Conservation (phyloP, 2,113 vertebrate species). For the Thalassarche chlororhynchos region DNA sequence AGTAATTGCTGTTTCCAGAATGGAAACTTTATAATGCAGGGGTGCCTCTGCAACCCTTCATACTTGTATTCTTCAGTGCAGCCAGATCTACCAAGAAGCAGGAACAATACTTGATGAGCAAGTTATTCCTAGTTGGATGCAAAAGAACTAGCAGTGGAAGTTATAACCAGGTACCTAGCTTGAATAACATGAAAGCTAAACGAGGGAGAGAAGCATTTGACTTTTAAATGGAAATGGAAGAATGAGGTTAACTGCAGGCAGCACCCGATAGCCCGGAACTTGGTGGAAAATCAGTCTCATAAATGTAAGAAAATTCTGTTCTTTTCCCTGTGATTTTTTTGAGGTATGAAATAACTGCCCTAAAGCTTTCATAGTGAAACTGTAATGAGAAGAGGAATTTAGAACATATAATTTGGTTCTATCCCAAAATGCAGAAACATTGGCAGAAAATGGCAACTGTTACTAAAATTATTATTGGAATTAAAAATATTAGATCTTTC, state of each 20-base stretch:
- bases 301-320: background rate
- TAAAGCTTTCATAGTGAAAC: conserved; percentile 9
- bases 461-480: conserved; percentile 35
- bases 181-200: background rate
- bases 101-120: background rate
- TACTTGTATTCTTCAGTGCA: accelerated
- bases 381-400: background rate
- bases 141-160: background rate
- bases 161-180: background rate
- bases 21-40: background rate
- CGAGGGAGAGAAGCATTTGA: background rate
- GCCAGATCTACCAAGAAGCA: background rate
- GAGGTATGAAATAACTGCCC: background rate
- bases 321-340: background rate
- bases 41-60: background rate
- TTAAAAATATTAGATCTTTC: conserved; percentile 47
- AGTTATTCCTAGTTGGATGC: background rate
- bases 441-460: conserved; percentile 54
- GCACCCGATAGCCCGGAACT: background rate
- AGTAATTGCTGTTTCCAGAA: background rate
- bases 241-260: conserved; percentile 14
- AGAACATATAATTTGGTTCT: conserved; percentile 5
- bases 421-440: background rate
- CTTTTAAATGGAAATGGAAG: conserved; percentile 29
- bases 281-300: conserved; percentile 12